phyloP scores from a whole-genome alignment of 2,888 invertebrate genomes.

The Euzophera pinguis region DNA sequence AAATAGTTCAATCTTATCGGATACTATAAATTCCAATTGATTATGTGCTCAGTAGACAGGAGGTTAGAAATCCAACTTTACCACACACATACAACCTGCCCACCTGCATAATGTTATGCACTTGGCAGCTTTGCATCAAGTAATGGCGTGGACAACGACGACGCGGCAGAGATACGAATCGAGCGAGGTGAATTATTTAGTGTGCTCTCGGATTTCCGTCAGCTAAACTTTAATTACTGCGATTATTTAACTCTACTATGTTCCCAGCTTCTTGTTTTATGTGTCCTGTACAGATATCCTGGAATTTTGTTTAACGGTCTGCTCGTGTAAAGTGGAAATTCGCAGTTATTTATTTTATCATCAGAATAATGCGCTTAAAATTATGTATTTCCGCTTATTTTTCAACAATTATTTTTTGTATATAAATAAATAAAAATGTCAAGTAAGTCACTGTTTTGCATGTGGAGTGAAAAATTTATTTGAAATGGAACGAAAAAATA shows the following conservation, averaged over 20 bases:
- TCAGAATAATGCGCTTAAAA: no score
- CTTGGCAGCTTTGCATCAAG: slow-evolving; percentile 8
- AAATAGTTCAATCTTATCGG: no score
- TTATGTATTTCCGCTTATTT: no score
- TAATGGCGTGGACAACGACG: not conserved
- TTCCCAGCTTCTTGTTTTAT: slow-evolving; percentile 4
- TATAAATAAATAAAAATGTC: no score
- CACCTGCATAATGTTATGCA: slow-evolving; percentile 5
- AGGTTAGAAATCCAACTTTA: not conserved
- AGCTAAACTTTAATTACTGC: slow-evolving; percentile 4
- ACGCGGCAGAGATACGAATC: not conserved
- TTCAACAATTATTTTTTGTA: no score
- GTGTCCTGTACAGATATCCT: slow-evolving; percentile 4
- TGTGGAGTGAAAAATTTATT: not conserved
- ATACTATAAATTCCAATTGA: not conserved
- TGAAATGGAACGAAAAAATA: not conserved
- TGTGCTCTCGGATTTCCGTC: not conserved
- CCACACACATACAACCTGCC: not conserved
- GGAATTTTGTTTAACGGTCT: not conserved
- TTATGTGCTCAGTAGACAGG: not conserved
- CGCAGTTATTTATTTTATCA: no score
- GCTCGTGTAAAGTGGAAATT: no score
- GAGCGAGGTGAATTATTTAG: slow-evolving; percentile 3
- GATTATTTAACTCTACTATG: not conserved
- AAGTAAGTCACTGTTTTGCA: no score